Evolutionary conservation across 2,113 vertebrate genomes (phyloP), one percentile per base, ranked within the genome.

Genomic region (Catharus bicknelli): DNA sequence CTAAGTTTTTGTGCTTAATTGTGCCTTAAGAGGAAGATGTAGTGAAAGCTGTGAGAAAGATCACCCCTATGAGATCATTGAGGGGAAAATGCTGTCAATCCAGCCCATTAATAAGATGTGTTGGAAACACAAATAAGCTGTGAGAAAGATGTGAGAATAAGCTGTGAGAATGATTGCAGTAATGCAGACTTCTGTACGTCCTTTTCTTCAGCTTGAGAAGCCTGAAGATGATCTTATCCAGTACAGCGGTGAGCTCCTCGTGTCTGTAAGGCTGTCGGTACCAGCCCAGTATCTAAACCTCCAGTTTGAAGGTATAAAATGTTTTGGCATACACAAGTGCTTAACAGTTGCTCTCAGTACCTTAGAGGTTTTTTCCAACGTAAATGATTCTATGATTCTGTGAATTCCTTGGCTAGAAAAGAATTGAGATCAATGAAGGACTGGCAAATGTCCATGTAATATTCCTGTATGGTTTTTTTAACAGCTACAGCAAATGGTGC

Each of bases 191-290:
- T 82, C 55, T 94, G 13, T 93, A 7, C 77, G n/a, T 88, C 27
- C 47, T 42, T 87, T 69, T 64, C 70, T 84, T 18, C 69, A 98
- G 97, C 84, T 94, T 43, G 97, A 96, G 73, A 96, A 91, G 48
- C 58, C 79, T 32, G 95, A 95, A 30, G 96, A 95, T 2, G 54
- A 83, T 20, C 3, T 94, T 50, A 88, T 91, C 26, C 93, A 92
- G 21, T 93, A 94, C 57, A 64, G 95, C 0, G 66, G 96, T 7
- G 97, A 98, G 38, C 96, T 98, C 23, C 63, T 94, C 0, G 14
- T 98, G 26, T 95, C 97, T 92, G 95, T 95, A 72, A 97, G 96
- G 62, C 87, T 98, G 47, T 96, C 69, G 1, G 83, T 97, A 34
- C 95, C 97, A 14, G 53, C 61, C 22, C 94, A 88, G 43, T 30